A percentile compares a stretch with the other conserved stretches of the same genome.
Evolutionary conservation across 2,797 vertebrate genomes (phyloP).

Genomic region (Syndactyla subalaris): DNA sequence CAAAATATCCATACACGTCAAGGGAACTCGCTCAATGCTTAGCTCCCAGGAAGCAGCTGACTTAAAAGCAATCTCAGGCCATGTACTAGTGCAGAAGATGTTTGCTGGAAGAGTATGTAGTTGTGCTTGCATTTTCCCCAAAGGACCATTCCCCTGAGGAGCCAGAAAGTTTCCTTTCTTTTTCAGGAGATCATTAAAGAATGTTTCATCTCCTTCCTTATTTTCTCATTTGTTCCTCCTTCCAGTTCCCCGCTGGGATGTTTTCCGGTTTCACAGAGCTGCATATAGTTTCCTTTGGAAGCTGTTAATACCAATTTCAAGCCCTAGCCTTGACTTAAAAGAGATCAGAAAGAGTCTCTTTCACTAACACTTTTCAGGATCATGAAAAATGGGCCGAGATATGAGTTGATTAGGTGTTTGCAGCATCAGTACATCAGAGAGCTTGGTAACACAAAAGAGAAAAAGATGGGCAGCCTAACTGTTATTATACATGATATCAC

Average conservation of each 20-base stretch:
- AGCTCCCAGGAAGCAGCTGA: neutral
- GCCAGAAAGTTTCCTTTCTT: neutral
- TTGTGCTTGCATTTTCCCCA: neutral
- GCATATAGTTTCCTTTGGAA: neutral
- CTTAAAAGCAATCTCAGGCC: slow-evolving; percentile 1
- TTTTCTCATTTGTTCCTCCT: neutral
- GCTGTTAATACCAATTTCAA: neutral
- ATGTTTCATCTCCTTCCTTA: slow-evolving; percentile 2
- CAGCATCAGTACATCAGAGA: neutral
- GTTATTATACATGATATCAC: neutral
- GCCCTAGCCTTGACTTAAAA: neutral
- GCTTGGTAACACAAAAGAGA: neutral
- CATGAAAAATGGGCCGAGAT: neutral
- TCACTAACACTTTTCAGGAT: neutral
- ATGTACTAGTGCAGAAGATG: neutral
- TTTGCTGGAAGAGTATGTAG: neutral
- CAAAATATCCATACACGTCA: neutral
- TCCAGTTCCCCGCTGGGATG: neutral
- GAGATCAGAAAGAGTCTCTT: neutral
- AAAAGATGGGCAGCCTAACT: neutral
- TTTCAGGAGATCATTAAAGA: neutral
- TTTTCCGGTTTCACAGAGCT: neutral
- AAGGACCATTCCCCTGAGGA: neutral
- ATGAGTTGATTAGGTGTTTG: neutral
- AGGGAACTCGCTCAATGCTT: neutral